Conservation (phyloP, 2,888 invertebrate genomes). For the Tinea trinotella region DNA sequence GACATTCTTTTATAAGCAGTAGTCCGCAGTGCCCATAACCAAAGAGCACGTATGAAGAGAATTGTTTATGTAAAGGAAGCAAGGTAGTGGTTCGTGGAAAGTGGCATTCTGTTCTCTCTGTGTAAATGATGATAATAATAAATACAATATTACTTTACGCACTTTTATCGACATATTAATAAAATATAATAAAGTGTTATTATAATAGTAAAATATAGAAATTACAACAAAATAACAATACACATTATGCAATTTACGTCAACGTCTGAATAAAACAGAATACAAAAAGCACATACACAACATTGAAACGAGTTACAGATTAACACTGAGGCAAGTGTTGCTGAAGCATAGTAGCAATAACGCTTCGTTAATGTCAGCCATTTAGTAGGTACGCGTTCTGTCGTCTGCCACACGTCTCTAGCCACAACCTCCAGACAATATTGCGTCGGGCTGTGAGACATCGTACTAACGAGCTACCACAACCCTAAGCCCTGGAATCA, state of each 20-base stretch:
- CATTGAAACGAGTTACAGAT: slow-evolving; percentile 52
- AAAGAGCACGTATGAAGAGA: too few relatives aligned
- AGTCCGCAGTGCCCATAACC: too few relatives aligned
- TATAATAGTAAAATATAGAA: too few relatives aligned
- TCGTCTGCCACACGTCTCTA: slow-evolving; percentile 42
- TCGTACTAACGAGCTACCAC: slow-evolving; percentile 44
- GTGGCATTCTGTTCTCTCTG: too few relatives aligned
- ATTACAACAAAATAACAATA: slow-evolving; percentile 30
- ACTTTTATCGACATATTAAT: too few relatives aligned
- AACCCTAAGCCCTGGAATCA: slow-evolving; percentile 54
- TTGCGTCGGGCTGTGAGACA: slow-evolving; percentile 21
- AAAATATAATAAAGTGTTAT: too few relatives aligned
- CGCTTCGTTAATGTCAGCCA: slow-evolving; percentile 63
- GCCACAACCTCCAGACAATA: slow-evolving; percentile 30
- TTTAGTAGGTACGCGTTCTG: slow-evolving; percentile 53
- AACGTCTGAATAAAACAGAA: slow-evolving; percentile 32
- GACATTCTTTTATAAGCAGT: too few relatives aligned
- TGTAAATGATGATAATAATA: too few relatives aligned
- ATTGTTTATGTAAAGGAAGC: too few relatives aligned
- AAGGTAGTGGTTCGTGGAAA: too few relatives aligned
- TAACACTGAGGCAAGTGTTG: slow-evolving; percentile 59
- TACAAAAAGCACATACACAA: slow-evolving; percentile 37
- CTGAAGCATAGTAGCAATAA: slow-evolving; percentile 61
- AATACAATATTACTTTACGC: too few relatives aligned
- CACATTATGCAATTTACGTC: slow-evolving; percentile 29